Percentiles rank a stretch among this genome's conserved stretches.
Conservation (phyloP, 2,113 vertebrate species). For the Trichomycterus rosablanca region DNA sequence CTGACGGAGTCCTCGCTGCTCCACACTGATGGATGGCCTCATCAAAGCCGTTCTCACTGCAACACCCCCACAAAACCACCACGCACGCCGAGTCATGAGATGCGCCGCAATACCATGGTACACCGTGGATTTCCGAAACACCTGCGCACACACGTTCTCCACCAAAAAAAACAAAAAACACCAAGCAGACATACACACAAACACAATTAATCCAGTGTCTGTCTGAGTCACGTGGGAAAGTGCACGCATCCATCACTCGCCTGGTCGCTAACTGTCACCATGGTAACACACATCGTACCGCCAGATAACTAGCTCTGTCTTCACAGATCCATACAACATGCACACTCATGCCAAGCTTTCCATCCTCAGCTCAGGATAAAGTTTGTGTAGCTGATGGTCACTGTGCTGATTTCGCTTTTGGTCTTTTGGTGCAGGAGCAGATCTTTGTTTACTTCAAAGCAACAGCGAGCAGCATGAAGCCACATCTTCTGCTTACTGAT, state of each 20-base stretch:
- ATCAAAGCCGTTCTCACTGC: constrained; percentile 62
- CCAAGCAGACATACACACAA: background rate
- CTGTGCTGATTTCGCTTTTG: too few relatives aligned
- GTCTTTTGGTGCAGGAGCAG: too few relatives aligned
- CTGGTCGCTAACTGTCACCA: constrained; percentile 22
- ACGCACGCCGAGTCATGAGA: background rate
- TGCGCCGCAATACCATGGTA: background rate
- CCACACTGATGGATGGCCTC: constrained; percentile 73
- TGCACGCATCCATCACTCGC: constrained; percentile 26
- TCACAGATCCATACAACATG: constrained; percentile 2
- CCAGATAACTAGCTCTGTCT: constrained; percentile 20
- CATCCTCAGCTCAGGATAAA: too few relatives aligned
- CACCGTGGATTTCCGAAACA: constrained; percentile 8
- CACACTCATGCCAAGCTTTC: too few relatives aligned
- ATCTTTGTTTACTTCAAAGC: too few relatives aligned
- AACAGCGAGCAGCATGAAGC: too few relatives aligned
- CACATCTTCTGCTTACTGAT: too few relatives aligned
- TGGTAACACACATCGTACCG: constrained; percentile 34
- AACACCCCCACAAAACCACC: constrained; percentile 40
- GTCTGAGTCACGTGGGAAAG: constrained; percentile 14
- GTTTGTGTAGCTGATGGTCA: too few relatives aligned
- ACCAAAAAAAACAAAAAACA: too few relatives aligned
- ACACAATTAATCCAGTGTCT: constrained; percentile 7
- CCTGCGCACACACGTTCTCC: background rate
- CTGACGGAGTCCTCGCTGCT: constrained; percentile 64